These are phyloP conservation scores for Rhinoptilus africanus DNA, from an alignment of 2,113 vertebrate species.

Conservation along the genomic window DNA sequence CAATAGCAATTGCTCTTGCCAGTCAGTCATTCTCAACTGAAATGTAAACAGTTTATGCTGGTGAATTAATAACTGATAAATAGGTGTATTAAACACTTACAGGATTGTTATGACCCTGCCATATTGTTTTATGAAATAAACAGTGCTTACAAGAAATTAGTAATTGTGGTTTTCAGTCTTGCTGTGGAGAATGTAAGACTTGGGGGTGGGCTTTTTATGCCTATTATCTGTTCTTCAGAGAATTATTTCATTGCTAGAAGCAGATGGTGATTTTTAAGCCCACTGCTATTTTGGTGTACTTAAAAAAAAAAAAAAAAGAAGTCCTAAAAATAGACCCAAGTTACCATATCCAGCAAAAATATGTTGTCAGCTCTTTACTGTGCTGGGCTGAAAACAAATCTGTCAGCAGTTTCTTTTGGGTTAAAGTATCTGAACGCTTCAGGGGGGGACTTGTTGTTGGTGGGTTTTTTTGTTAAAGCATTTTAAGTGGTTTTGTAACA, in stretches of 20 bases:
- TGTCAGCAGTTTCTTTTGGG: slow-evolving; percentile 73
- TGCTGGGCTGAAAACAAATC: slow-evolving; percentile 70
- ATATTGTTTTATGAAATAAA: not conserved
- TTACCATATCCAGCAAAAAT: slow-evolving; percentile 76
- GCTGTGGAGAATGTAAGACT: not conserved
- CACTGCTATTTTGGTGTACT: slow-evolving; percentile 74
- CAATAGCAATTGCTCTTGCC: not conserved
- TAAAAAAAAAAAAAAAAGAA: slow-evolving; percentile 38
- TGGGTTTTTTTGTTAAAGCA: slow-evolving; percentile 20
- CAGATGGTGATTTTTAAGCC: slow-evolving; percentile 76
- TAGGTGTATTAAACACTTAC: not conserved
- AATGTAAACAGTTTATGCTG: not conserved
- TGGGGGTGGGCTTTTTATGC: not conserved
- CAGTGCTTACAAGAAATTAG: not conserved
- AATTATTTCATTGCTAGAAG: slow-evolving; percentile 46
- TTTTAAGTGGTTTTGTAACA: slow-evolving; percentile 63
- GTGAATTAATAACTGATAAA: not conserved
- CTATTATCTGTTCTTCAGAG: slow-evolving; percentile 3
- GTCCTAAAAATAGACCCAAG: slow-evolving; percentile 77
- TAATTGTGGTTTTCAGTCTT: not conserved
- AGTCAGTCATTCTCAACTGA: not conserved
- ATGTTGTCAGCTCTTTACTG: slow-evolving; percentile 73
- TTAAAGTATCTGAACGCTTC: slow-evolving; percentile 70
- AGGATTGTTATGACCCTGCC: not conserved
- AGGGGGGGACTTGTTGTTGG: slow-evolving; percentile 16